Conservation (phyloP, 2,797 vertebrate genomes). For the Dipus sagitta region DNA sequence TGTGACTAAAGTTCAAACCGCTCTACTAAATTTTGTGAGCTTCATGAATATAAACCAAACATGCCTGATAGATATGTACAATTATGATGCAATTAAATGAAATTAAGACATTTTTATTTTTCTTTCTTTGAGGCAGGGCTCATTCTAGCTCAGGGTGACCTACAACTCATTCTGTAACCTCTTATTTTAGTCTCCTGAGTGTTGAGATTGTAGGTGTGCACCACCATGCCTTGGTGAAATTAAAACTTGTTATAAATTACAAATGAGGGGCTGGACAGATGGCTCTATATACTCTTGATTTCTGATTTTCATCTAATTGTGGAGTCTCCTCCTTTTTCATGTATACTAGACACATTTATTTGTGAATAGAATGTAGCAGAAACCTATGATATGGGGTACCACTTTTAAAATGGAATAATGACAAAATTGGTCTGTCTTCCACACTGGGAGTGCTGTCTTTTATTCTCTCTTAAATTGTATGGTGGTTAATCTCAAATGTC, state of each 20-base stretch:
- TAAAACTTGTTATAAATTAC: background rate
- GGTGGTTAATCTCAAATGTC: too few species aligned
- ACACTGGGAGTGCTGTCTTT: background rate
- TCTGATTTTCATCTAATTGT: background rate
- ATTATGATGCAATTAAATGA: background rate
- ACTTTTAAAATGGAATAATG: background rate
- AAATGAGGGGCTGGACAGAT: background rate
- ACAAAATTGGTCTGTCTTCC: background rate
- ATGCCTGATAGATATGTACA: background rate
- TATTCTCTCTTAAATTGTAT: background rate
- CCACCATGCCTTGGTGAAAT: background rate
- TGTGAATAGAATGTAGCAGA: background rate
- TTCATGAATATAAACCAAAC: background rate
- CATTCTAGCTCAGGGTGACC: too few species aligned
- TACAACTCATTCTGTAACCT: background rate
- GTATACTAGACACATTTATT: background rate
- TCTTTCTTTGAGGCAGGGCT: background rate
- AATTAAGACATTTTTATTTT: background rate
- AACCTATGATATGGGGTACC: background rate
- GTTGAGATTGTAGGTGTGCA: too few species aligned
- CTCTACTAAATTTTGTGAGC: slow-evolving; percentile 33
- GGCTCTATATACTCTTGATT: background rate
- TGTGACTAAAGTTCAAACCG: background rate
- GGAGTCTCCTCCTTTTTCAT: background rate
- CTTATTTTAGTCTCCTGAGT: too few species aligned